Evolutionary conservation across 2,888 invertebrate genomes (phyloP).

Genomic region (Stenodema calcarata): DNA sequence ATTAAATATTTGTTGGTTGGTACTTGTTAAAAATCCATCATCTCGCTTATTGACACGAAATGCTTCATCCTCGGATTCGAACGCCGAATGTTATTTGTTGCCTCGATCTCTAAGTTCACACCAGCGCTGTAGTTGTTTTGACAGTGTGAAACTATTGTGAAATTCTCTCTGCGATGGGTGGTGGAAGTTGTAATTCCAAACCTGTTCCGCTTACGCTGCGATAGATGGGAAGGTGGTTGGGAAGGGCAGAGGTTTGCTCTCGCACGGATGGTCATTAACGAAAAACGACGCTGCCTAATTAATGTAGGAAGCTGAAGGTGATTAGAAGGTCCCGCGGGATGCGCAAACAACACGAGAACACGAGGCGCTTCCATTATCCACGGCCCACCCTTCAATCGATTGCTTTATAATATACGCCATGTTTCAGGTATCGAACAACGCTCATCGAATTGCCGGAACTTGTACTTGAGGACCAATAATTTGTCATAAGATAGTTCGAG

Average conservation of each 20-base stretch:
- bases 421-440: neutral
- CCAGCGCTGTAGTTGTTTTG: too few species aligned
- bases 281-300: constrained; percentile 33
- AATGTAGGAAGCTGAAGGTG: constrained; percentile 36
- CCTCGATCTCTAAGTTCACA: too few species aligned
- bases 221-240: neutral
- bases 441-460: neutral
- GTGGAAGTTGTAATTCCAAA: neutral
- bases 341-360: constrained; percentile 28
- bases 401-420: neutral
- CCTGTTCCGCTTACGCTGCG: neutral
- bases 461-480: too few species aligned
- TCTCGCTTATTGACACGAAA: too few species aligned
- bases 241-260: neutral
- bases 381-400: neutral
- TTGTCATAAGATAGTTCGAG: too few species aligned
- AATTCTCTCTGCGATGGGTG: too few species aligned
- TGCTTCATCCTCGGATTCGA: too few species aligned
- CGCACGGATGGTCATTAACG: constrained; percentile 18
- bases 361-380: constrained; percentile 23
- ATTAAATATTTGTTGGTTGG: too few species aligned
- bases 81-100: too few species aligned
- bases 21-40: too few species aligned
- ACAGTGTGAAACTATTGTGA: too few species aligned
- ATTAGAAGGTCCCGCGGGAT: constrained; percentile 38